Evolutionary conservation across 2,797 vertebrate species (phyloP).

Genomic region (Propithecus deckenii): DNA sequence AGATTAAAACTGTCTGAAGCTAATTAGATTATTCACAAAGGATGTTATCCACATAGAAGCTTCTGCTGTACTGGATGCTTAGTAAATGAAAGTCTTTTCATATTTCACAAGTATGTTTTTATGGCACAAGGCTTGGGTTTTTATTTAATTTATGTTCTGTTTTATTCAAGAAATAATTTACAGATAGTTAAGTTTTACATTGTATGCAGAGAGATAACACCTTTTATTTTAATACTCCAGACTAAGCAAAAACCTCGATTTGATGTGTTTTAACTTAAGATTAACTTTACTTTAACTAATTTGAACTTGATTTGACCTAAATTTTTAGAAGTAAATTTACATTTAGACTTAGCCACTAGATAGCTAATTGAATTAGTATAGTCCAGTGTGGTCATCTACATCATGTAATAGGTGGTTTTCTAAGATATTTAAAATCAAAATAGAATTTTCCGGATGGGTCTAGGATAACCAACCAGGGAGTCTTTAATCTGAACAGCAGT

Average conservation of each 20-base stretch:
- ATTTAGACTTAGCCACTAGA: background rate
- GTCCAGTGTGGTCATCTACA: background rate
- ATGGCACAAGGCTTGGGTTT: background rate
- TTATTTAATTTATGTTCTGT: background rate
- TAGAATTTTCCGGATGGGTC: background rate
- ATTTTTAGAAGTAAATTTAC: slow-evolving; percentile 4
- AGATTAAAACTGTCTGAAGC: slow-evolving; percentile 2
- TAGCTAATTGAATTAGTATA: slow-evolving; percentile 12
- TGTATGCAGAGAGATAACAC: background rate
- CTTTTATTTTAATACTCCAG: background rate
- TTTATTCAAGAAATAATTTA: slow-evolving; percentile 33
- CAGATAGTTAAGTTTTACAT: slow-evolving; percentile 11
- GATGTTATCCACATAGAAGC: background rate
- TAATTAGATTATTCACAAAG: slow-evolving; percentile 4
- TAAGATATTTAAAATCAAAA: slow-evolving; percentile 31
- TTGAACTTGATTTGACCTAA: slow-evolving; percentile 32
- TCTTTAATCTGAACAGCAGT: background rate
- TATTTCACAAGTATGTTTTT: slow-evolving; percentile 33
- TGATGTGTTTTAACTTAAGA: background rate
- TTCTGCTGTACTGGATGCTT: background rate
- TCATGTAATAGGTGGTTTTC: background rate
- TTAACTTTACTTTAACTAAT: background rate
- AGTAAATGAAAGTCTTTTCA: background rate
- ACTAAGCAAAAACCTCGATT: background rate
- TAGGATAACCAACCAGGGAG: background rate